phyloP scores from a whole-genome alignment of 2,797 vertebrate genomes.

The Cottoperca gobio region DNA sequence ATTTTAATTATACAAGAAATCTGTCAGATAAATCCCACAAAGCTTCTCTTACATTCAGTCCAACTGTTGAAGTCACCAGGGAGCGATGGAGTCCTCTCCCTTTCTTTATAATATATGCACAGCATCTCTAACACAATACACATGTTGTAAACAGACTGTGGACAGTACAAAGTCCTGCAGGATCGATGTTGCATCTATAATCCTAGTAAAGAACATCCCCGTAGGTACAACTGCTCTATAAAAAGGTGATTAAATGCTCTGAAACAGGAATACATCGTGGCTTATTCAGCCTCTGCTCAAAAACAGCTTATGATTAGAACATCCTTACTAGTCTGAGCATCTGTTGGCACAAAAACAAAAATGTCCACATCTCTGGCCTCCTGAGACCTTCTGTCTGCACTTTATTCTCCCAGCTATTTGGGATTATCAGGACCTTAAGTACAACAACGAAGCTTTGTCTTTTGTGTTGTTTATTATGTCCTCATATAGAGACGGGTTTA shows the following conservation, averaged over 20 bases:
- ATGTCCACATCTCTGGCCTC: neutral
- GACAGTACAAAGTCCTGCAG: neutral
- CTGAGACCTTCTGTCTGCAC: too few relatives aligned
- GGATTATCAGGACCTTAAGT: too few relatives aligned
- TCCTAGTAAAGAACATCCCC: constrained; percentile 25
- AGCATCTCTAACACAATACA: neutral
- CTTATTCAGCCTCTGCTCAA: neutral
- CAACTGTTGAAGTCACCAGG: constrained; percentile 8
- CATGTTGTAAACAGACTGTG: too few relatives aligned
- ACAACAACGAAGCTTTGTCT: too few relatives aligned
- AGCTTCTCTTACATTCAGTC: neutral
- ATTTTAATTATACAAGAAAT: constrained; percentile 1
- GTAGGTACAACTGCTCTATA: neutral
- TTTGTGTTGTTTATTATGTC: too few relatives aligned
- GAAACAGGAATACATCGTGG: neutral
- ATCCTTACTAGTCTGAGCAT: neutral
- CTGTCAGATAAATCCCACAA: neutral
- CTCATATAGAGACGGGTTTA: too few relatives aligned
- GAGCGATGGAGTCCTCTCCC: neutral
- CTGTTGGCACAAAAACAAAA: neutral
- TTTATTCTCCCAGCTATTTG: too few relatives aligned
- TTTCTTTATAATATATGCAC: neutral
- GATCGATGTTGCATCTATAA: constrained; percentile 14
- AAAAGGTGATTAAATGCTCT: constrained; percentile 26
- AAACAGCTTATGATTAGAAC: neutral